Conservation (phyloP, 2,113 vertebrate genomes). For the Amphiprion ocellaris region DNA sequence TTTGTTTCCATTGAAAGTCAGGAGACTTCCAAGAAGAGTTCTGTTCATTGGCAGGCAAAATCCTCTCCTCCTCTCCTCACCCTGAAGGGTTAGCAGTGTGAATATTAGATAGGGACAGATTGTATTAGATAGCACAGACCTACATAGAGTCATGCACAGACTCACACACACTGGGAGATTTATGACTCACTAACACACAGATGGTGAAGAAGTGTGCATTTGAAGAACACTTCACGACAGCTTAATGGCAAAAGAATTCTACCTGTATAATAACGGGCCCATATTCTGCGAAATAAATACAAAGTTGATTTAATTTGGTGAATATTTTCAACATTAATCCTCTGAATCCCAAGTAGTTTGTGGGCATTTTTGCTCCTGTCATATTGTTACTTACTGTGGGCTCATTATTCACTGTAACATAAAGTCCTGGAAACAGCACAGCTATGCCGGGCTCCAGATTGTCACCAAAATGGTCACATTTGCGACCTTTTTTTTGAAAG, state of each 20-base stretch:
- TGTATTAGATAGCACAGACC: constrained; percentile 77
- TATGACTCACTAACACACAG: constrained; percentile 25
- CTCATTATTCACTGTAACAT: too few relatives aligned
- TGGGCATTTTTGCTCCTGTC: too few relatives aligned
- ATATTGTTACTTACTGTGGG: too few relatives aligned
- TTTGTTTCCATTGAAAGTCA: constrained; percentile 41
- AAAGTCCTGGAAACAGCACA: too few relatives aligned
- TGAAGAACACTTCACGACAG: constrained; percentile 5
- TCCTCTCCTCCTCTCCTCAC: constrained; percentile 12
- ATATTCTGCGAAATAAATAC: neutral
- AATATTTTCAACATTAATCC: neutral
- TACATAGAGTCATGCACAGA: constrained; percentile 63
- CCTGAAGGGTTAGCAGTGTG: constrained; percentile 62
- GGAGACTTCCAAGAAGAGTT: constrained; percentile 37
- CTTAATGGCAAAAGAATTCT: neutral
- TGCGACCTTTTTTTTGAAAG: too few relatives aligned
- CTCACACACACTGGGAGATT: constrained; percentile 19
- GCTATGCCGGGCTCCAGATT: too few relatives aligned
- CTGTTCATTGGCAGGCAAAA: constrained; percentile 31
- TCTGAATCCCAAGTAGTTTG: too few relatives aligned
- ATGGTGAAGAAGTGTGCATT: neutral
- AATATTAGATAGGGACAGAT: constrained; percentile 80
- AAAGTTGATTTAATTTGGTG: neutral
- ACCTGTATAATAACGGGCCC: neutral
- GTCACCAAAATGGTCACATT: too few relatives aligned